phyloP scores from a whole-genome alignment of 1,140 invertebrate genomes.

The Drosophila serrata region DNA sequence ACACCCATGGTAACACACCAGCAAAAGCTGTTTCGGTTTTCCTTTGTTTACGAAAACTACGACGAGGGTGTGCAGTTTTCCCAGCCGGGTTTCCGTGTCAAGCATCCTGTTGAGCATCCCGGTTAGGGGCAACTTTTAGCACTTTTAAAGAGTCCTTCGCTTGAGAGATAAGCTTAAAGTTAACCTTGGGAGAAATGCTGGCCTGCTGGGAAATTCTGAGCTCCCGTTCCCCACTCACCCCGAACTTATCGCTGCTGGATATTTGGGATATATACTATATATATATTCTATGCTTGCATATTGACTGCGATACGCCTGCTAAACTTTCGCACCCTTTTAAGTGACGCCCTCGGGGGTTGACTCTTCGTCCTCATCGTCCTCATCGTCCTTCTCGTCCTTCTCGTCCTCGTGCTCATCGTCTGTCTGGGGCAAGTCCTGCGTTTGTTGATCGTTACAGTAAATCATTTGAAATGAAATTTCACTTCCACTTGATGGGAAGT shows the following conservation, averaged over 20 bases:
- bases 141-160: constrained; percentile 25
- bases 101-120: constrained; percentile 62
- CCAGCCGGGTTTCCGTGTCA: constrained; percentile 58
- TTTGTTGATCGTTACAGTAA: constrained; percentile 82
- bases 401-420: constrained; percentile 10
- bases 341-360: constrained; percentile 48
- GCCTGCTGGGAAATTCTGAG: constrained; percentile 31
- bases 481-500: constrained; percentile 47
- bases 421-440: constrained; percentile 63
- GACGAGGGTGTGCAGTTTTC: constrained; percentile 28
- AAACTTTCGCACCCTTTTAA: constrained; percentile 80
- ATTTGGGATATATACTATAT: constrained; percentile 10
- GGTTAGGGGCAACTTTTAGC: constrained; percentile 47
- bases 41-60: constrained; percentile 14
- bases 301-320: constrained; percentile 57
- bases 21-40: constrained; percentile 22
- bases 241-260: constrained; percentile 38
- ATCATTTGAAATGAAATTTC: constrained; percentile 81
- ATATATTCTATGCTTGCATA: constrained; percentile 9
- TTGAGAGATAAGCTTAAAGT: constrained; percentile 37
- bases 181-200: constrained; percentile 42
- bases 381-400: constrained; percentile 21
- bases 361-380: constrained; percentile 17
- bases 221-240: constrained; percentile 48
- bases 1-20: constrained; percentile 15